Conservation (phyloP, 2,113 vertebrate genomes). For the Cochlearius cochlearius region DNA sequence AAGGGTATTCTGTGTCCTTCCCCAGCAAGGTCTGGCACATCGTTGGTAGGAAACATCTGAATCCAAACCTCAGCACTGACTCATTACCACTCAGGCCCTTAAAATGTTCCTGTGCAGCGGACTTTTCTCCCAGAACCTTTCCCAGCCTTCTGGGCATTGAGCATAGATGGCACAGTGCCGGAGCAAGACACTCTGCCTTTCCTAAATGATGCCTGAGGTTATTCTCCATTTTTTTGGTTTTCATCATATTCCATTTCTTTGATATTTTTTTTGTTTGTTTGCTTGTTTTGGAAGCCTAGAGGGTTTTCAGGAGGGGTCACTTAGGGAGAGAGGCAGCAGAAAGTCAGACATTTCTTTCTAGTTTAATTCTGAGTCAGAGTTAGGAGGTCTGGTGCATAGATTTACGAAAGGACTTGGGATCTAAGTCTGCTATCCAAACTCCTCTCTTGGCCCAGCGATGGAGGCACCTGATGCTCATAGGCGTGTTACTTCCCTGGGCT, state of each 20-base stretch:
- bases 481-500: neutral
- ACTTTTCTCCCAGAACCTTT: slow-evolving; percentile 35
- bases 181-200: neutral
- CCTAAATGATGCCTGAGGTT: slow-evolving; percentile 20
- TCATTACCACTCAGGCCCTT: neutral
- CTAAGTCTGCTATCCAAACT: neutral
- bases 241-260: slow-evolving; percentile 15
- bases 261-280: neutral
- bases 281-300: neutral
- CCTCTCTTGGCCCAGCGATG: neutral
- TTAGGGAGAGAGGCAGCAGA: neutral
- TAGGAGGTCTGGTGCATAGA: neutral
- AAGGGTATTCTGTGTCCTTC: neutral
- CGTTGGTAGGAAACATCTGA: neutral
- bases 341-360: neutral
- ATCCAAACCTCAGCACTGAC: slow-evolving; percentile 6
- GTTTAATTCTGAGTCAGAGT: neutral
- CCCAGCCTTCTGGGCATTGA: slow-evolving; percentile 15
- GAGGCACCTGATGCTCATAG: neutral
- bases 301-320: neutral
- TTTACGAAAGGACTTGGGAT: neutral
- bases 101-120: fast-evolving
- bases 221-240: neutral
- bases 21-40: neutral
- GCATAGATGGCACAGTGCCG: neutral